These are phyloP conservation scores for Motacilla alba DNA, from an alignment of 2,113 vertebrate species.

Conservation along the genomic window DNA sequence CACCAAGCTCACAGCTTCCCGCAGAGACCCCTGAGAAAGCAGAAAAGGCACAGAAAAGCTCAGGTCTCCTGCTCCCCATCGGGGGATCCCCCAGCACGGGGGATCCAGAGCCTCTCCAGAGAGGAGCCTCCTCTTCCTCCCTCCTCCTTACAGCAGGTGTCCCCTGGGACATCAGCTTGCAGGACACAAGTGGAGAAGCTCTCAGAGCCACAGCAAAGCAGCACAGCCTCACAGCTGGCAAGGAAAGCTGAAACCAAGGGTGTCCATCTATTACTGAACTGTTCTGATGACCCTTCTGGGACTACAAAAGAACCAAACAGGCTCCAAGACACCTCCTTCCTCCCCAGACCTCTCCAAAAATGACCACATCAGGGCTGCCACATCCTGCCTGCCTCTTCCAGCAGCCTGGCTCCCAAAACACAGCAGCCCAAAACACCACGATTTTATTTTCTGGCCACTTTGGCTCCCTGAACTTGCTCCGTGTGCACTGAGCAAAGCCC, in stretches of 20 bases:
- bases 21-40: background rate
- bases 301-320: background rate
- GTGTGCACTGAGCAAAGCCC: background rate
- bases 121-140: background rate
- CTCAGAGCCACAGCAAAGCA: background rate
- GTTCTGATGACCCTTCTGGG: background rate
- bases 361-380: background rate
- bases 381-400: background rate
- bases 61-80: background rate
- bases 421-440: background rate
- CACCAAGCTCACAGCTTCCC: background rate
- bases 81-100: rapidly evolving
- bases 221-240: background rate
- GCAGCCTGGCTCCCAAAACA: background rate
- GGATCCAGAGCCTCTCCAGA: background rate
- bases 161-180: background rate
- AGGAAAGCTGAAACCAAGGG: background rate
- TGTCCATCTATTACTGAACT: background rate
- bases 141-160: background rate
- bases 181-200: background rate
- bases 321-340: background rate
- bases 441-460: background rate
- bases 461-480: background rate
- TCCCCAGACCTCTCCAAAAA: background rate
- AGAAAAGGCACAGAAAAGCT: background rate